Evolutionary conservation across 2,888 invertebrate genomes (phyloP).

Genomic region (Tipula unca): DNA sequence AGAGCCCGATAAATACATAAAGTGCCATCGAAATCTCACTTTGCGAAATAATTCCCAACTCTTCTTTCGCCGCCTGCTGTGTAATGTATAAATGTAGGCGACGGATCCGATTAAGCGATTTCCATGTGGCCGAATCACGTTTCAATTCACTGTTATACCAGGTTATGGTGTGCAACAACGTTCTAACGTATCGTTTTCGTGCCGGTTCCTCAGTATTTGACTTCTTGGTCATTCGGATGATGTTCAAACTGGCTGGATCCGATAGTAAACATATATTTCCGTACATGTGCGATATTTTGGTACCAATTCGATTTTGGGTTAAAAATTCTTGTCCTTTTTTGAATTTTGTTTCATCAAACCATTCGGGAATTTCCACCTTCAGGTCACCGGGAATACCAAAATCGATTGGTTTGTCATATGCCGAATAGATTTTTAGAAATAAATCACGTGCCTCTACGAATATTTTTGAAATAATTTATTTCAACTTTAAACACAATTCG

Average conservation of each 20-base stretch:
- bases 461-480: neutral
- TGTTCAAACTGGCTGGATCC: neutral
- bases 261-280: neutral
- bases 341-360: conserved; percentile 18
- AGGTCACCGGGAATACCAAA: neutral
- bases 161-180: neutral
- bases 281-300: neutral
- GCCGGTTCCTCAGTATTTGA: neutral
- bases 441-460: neutral
- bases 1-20: neutral
- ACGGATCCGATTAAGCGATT: conserved; percentile 53
- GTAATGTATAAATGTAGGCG: conserved; percentile 43
- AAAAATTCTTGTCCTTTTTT: neutral
- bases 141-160: conserved; percentile 14
- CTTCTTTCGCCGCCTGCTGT: neutral
- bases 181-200: neutral
- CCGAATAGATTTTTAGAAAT: neutral
- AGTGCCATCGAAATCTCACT: neutral
- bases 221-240: neutral
- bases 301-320: neutral
- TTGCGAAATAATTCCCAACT: neutral
- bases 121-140: conserved; percentile 44
- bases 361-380: neutral
- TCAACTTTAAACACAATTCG: neutral
- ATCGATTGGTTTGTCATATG: conserved; percentile 14